Evolutionary conservation across 2,113 vertebrate genomes (phyloP), one percentile per base, ranked within the genome.

Genomic region (Okapia johnstoni): DNA sequence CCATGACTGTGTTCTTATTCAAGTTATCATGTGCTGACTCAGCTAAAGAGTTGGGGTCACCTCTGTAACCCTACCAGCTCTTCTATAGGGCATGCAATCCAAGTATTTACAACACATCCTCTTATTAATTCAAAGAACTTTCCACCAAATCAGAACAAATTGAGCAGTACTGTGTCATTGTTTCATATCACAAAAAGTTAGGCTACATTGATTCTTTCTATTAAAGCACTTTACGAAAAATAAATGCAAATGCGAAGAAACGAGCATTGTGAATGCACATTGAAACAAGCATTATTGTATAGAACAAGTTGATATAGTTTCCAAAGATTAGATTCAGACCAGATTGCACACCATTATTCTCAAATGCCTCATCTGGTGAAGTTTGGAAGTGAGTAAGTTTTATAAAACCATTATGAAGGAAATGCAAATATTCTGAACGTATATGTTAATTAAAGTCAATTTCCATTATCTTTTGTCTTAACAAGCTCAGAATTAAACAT

Each of bases 401-500:
- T 43, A 52, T 4, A 57, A 97, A 95, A 17, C 46, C 28, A 89
- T 83, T 86, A 36, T 4, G 55, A 93, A 93, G 58, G 48, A 87
- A 89, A 87, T 33, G 66, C 46, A 97, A 86, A 85, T 61, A 54
- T 55, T 60, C n/a, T 10, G 88, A 96, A 89, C 28, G 10, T 83
- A 89, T 17, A 84, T 21, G 46, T 79, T 96, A 84, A 83, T 84
- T 92, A 79, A 96, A 96, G 81, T 54, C 43, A 46, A 73, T 85
- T 63, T 46, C 77, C 30, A 83, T 93, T 33, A 50, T 52, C n/a
- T 92, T 92, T 92, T 30, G 91, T 97, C 46, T 96, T 50, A 70
- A 87, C 77, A 83, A 90, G 54, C 50, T 90, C 63, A 85, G 85
- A 88, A 40, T 77, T 92, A 66, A 98, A 95, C 36, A n/a, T 48